Percentiles rank a stretch among this genome's conserved stretches.
phyloP scores from a whole-genome alignment of 2,888 invertebrate genomes.

The Sacculina carcini region DNA sequence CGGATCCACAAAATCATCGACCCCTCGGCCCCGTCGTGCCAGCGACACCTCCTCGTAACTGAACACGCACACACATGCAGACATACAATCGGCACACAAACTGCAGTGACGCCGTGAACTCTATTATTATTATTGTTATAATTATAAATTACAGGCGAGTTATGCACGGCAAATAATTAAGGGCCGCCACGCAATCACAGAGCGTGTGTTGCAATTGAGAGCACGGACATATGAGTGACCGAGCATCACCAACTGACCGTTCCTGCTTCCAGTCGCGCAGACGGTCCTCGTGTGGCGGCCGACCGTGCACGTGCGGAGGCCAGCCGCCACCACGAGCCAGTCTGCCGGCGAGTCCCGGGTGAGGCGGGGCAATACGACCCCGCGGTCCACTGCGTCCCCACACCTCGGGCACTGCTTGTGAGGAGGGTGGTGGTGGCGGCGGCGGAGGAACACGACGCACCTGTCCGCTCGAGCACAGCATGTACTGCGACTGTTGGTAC shows the following conservation, averaged over 20 bases:
- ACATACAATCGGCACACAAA: neutral
- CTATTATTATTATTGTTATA: too few species aligned
- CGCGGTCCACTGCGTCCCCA: neutral
- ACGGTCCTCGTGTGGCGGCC: neutral
- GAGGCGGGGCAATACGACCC: neutral
- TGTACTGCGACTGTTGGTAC: constrained; percentile 8
- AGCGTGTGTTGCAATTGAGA: too few species aligned
- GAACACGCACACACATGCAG: neutral
- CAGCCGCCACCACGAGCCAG: neutral
- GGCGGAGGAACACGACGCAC: constrained; percentile 1
- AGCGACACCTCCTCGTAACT: neutral
- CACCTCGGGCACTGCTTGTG: too few species aligned
- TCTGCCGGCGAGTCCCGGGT: neutral
- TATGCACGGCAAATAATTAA: too few species aligned
- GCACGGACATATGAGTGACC: neutral
- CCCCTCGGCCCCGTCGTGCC: constrained; percentile 21
- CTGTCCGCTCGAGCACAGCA: constrained; percentile 1
- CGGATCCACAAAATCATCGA: constrained; percentile 84
- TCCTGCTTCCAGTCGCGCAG: neutral
- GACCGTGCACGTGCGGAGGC: neutral
- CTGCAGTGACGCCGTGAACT: too few species aligned
- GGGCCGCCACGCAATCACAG: too few species aligned
- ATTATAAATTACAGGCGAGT: too few species aligned
- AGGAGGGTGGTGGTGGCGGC: constrained; percentile 1
- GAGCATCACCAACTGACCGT: neutral